Base-by-base conservation (phyloP, 2,888 invertebrate genomes). In the Ophraella communa region DNA sequence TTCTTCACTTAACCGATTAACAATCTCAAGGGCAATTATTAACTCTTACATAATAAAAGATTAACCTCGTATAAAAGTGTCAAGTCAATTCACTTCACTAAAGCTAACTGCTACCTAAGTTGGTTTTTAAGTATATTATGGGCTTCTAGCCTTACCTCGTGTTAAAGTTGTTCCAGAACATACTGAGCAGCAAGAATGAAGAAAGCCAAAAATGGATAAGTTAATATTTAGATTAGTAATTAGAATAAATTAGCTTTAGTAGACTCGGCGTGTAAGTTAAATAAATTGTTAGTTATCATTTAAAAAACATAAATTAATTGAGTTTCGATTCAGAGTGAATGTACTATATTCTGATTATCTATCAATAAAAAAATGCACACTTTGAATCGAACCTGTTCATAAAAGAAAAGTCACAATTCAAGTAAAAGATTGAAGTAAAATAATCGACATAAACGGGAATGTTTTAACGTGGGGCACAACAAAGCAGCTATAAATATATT, bases 131-230 rank as follows among this genome's bases (percentile, higher is more conserved):
- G 67, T 62, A 59, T 58, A 42, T 62, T 51, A 44, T 62, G 64
- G n/a, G 62, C 65, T 33, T 63, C 63, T 64, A 80, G 83, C 89
- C 95, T 95, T 95, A 96, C 96, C 96, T 95, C 89, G 94, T 92
- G 85, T 95, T 95, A 93, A 96, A 95, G 93, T 95, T 94, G 90
- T 94, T 95, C 96, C 95, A 95, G 92, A 95, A 95, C 89, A 95
- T 92, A 94, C 95, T 96, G 93, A 87, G 91, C 91, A 91, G 91
- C 91, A 89, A 87, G 88, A 81, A 81, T 77, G 77, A 80, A 77
- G 77, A 77, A 79, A 74, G 70, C 71, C 72, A 71, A 73, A 39
- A 17, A 73, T 71, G 64, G 74, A 73, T 74, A 73, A 71, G 72
- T 65, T 62, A 55, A 20, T 27, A 55, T 21, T 27, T 49, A 21